phyloP scores from a whole-genome alignment of 64 coral and sea anemone genomes.

The Montipora foliosa region DNA sequence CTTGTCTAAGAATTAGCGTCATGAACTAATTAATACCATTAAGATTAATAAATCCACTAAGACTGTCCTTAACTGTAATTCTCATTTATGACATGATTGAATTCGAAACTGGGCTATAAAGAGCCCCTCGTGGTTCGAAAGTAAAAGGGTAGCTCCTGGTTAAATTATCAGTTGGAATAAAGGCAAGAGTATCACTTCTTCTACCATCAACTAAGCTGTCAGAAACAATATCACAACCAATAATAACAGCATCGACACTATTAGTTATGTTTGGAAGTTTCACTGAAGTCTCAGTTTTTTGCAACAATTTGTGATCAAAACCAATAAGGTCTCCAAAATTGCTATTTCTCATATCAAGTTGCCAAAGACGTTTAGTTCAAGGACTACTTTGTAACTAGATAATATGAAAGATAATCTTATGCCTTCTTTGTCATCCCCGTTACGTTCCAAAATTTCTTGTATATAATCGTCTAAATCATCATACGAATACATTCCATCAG shows the following conservation, averaged over 20 bases:
- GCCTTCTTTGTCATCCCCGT: neutral
- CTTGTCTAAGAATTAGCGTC: neutral
- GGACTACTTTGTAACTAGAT: conserved; percentile 3
- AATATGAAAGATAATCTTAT: conserved; percentile 36
- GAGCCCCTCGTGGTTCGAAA: neutral
- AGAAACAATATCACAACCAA: neutral
- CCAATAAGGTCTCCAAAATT: conserved; percentile 37
- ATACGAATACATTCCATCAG: conserved; percentile 33
- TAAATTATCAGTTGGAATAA: conserved; percentile 28
- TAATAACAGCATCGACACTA: conserved; percentile 38
- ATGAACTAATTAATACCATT: conserved; percentile 18
- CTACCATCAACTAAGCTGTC: conserved; percentile 27
- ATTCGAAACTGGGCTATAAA: neutral
- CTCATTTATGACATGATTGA: conserved; percentile 12
- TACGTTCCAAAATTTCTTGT: neutral
- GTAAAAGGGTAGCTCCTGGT: conserved; percentile 3
- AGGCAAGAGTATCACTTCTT: conserved; percentile 4
- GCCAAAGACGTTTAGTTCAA: neutral
- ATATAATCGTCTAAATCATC: conserved; percentile 27
- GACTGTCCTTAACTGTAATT: conserved; percentile 29
- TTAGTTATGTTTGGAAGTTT: conserved; percentile 55
- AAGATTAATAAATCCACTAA: neutral
- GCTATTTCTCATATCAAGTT: neutral
- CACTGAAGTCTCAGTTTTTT: neutral
- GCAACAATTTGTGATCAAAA: conserved; percentile 16